Base-by-base conservation (phyloP, 1,140 invertebrate species). In the Melipona quadrifasciata region DNA sequence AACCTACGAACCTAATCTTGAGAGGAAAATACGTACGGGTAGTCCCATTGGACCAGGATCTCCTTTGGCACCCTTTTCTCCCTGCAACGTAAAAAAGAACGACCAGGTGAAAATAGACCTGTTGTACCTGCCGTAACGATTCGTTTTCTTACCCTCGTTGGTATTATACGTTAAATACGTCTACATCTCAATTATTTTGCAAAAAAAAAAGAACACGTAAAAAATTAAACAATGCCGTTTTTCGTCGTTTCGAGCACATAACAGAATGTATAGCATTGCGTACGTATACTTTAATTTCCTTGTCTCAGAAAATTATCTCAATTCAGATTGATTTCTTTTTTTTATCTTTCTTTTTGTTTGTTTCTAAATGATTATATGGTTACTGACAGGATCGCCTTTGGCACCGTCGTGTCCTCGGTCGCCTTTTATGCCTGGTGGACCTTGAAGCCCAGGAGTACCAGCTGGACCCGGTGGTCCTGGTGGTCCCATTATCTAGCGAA, bases 41-140 rank as follows among this genome's bases (percentile, higher is more conserved):
- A 99, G 95, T 93, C 98, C 98, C 98, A 99, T 99, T 74, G 98
- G 98, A 90, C 98, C 98, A 74, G 97, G 96, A 95, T 98, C 98
- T 78, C 98, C 98, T 95, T 97, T 98, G 73, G 96, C 95, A 77
- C 98, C 98, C 95, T 98, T 98, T 88, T 98, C 97, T 88, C 98
- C 98, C 98, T 99, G 93, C 67, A 96, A 96, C 65, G 78, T 85
- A 90, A 90, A 86, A 88, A 90, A 84, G 70, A 51, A 67, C n/a
- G 19, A 77, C 21, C 64, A n/a, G 31, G 67, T 89, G 85, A 89
- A 74, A 85, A 89, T 70, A 39, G 24, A 16, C 8, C 34, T 21
- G n/a, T 51, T 51, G 11, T 11, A 31, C 24, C 4, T 0, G 6
- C 68, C 5, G 4, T 34, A 21, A 51, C 17, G 17, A 1, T 14